Evolutionary conservation across 2,113 vertebrate genomes (phyloP).

Genomic region (Acrocephalus kingi): DNA sequence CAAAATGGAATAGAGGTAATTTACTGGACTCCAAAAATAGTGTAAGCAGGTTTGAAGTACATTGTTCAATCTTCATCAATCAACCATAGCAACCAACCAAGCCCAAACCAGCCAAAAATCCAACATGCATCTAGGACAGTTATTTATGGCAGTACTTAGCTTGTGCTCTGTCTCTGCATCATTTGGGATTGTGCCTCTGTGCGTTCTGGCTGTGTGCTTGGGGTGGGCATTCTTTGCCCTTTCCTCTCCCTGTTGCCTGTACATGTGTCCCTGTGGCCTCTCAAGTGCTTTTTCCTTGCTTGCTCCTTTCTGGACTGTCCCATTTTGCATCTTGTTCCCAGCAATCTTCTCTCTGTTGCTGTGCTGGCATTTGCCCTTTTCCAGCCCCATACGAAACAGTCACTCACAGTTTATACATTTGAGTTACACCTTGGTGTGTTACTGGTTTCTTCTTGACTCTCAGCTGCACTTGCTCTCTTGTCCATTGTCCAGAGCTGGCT

Average conservation of each 20-base stretch:
- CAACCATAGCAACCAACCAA: not conserved
- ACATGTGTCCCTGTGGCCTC: not conserved
- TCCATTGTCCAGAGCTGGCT: not conserved
- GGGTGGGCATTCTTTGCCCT: not conserved
- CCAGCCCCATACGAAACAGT: accelerated
- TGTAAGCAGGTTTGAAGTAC: not conserved
- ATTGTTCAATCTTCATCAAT: not conserved
- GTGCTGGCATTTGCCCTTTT: not conserved
- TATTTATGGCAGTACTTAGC: not conserved
- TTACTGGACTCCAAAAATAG: not conserved
- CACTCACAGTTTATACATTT: not conserved
- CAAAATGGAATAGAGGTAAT: not conserved
- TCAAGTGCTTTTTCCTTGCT: not conserved
- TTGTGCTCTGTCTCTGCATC: not conserved
- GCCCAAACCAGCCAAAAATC: not conserved
- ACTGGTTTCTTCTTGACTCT: not conserved
- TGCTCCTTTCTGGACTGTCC: not conserved
- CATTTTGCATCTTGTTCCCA: not conserved
- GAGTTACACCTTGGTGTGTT: not conserved
- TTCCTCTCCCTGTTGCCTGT: not conserved
- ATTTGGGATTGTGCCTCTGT: not conserved
- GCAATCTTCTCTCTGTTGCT: not conserved
- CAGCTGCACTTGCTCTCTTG: not conserved
- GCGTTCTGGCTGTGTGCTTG: not conserved
- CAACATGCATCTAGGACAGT: not conserved